Evolutionary conservation across 2,888 invertebrate genomes (phyloP).

Genomic region (Theodoxus fluviatilis): DNA sequence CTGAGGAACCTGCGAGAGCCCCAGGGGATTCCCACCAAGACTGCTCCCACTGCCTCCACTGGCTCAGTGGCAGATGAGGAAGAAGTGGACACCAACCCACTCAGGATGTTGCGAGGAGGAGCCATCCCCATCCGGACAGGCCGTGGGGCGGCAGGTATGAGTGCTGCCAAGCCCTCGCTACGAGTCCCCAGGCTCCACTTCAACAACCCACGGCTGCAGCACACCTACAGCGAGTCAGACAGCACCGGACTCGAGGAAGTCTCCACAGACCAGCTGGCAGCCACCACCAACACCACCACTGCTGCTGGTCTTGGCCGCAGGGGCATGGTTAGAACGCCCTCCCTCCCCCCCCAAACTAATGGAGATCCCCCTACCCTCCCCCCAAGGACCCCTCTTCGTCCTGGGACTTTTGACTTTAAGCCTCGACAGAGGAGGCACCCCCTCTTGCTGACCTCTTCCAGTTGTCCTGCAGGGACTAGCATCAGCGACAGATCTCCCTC

Average conservation of each 20-base stretch:
- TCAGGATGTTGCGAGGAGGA: slow-evolving; percentile 71
- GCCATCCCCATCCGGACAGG: slow-evolving; percentile 52
- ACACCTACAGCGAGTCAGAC: too few species aligned
- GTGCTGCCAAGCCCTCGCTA: too few species aligned
- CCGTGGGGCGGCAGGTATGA: slow-evolving; percentile 52
- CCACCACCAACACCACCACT: too few species aligned
- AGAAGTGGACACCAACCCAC: slow-evolving; percentile 71
- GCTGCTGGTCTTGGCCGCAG: too few species aligned
- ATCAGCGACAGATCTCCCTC: too few species aligned
- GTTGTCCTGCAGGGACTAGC: too few species aligned
- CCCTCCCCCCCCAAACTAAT: too few species aligned
- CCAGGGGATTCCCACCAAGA: slow-evolving; percentile 56
- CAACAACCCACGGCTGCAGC: too few species aligned
- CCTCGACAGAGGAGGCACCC: slow-evolving; percentile 83
- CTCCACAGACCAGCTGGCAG: too few species aligned
- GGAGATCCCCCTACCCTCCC: slow-evolving; percentile 20
- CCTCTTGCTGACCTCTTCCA: slow-evolving; percentile 72
- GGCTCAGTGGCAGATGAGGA: slow-evolving; percentile 61
- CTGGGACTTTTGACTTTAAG: slow-evolving; percentile 70
- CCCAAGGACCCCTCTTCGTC: slow-evolving; percentile 22
- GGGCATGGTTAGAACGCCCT: too few species aligned
- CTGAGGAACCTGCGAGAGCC: slow-evolving; percentile 49
- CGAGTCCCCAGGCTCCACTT: too few species aligned
- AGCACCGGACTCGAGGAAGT: too few species aligned
- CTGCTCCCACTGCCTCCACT: slow-evolving; percentile 29